Base-by-base conservation (phyloP, 2,113 vertebrate genomes). In the Falco punctatus region DNA sequence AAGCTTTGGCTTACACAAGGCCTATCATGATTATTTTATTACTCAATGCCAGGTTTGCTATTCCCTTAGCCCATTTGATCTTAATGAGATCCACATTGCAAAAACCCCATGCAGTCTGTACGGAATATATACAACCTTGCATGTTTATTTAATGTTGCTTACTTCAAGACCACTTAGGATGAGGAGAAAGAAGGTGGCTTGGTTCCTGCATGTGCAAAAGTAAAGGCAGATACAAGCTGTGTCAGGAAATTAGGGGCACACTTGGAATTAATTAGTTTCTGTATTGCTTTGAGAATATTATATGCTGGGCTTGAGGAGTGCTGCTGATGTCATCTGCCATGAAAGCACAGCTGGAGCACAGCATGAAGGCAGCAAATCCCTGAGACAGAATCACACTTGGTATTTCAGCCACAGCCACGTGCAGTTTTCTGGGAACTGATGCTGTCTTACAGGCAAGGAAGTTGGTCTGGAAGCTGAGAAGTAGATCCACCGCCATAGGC, bases 261-360 rank as follows among this genome's bases (percentile, higher is more conserved):
- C 92, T 95, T 97, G 96, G 94, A 97, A 97, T 97, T 96, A 95
- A 95, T 97, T 97, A 96, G 92, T 96, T 96, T 94, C 95, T 94
- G 86, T 87, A 78, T 93, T 90, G 73, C 88, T 92, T 96, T 91
- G 51, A 84, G 86, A 82, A 78, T 91, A 83, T 91, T 83, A 27
- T 74, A 59, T 49, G 30, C 88, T 86, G 79, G 38, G 54, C 86
- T 95, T 48, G 75, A 82, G 67, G 71, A 71, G 73, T 62, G 59
- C 86, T 96, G 91, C 71, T 94, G 93, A 90, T 94, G 77, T 97
- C 92, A 90, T 94, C 49, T 90, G 81, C 91, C 94, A 66, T 51
- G 88, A 95, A 96, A 82, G 75, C 71, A 90, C 91, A 97, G 93
- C 93, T 97, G 94, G 92, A 91, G 44, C 5, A 0, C 93, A 96